phyloP scores from a whole-genome alignment of 2,888 invertebrate species.

The Rugalucina vietnamica region DNA sequence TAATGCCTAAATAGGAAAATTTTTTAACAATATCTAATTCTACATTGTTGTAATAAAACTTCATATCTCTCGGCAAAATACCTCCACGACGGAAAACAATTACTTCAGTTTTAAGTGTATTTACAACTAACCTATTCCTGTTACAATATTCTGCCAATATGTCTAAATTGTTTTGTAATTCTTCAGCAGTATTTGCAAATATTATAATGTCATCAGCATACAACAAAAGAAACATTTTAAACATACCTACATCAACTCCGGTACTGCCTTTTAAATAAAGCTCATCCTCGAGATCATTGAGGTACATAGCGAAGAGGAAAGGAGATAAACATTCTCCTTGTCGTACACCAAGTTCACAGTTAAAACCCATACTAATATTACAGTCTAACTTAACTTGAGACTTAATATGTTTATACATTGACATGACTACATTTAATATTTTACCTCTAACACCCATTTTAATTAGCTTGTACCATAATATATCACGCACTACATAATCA shows the following conservation, averaged over 20 bases:
- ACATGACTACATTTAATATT: background rate
- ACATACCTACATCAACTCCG: background rate
- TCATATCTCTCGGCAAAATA: background rate
- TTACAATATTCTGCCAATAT: too few relatives aligned
- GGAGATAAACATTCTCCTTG: constrained; percentile 12
- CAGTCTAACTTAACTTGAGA: background rate
- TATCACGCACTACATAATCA: constrained; percentile 16
- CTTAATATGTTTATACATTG: background rate
- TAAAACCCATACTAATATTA: background rate
- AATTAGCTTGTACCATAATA: too few relatives aligned
- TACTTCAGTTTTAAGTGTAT: too few relatives aligned
- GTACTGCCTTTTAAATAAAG: background rate
- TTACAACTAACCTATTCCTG: too few relatives aligned
- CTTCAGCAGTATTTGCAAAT: too few relatives aligned
- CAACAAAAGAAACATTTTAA: too few relatives aligned
- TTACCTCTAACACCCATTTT: background rate
- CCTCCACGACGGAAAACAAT: background rate
- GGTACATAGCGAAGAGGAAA: constrained; percentile 8
- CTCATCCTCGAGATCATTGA: constrained; percentile 2
- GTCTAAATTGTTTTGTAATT: too few relatives aligned
- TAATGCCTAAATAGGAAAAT: background rate
- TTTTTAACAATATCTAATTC: background rate
- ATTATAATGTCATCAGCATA: too few relatives aligned
- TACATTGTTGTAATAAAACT: background rate
- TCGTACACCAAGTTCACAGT: background rate